Percentiles rank a stretch among this genome's conserved stretches.
phyloP scores from a whole-genome alignment of 2,888 invertebrate species.

The Trisateles emortualis region DNA sequence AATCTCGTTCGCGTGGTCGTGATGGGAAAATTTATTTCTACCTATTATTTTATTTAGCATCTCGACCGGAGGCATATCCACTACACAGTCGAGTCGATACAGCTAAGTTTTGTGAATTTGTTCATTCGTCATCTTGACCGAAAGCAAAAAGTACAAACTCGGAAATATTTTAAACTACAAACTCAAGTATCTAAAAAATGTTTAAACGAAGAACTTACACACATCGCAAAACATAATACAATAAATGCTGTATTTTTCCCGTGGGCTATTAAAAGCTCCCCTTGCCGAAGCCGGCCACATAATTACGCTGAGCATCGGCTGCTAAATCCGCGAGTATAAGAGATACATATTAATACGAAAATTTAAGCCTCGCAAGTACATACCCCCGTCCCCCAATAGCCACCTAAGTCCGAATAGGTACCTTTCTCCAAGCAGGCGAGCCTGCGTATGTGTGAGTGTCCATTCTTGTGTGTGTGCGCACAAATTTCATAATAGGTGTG shows the following conservation, averaged over 20 bases:
- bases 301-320: slow-evolving; percentile 71
- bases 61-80: no score
- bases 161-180: not conserved
- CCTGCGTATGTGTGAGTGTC: slow-evolving; percentile 56
- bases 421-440: slow-evolving; percentile 45
- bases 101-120: no score
- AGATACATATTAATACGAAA: slow-evolving; percentile 85
- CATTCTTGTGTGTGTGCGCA: slow-evolving; percentile 65
- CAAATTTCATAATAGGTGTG: slow-evolving; percentile 84
- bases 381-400: slow-evolving; percentile 68
- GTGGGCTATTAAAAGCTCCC: slow-evolving; percentile 55
- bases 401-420: slow-evolving; percentile 76
- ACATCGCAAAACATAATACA: slow-evolving; percentile 14
- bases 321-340: slow-evolving; percentile 77
- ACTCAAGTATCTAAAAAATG: slow-evolving; percentile 9
- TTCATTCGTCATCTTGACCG: no score
- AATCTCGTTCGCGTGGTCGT: no score
- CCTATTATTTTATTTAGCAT: no score
- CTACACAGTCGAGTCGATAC: no score
- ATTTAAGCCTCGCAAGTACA: slow-evolving; percentile 83
- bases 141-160: not conserved
- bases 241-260: slow-evolving; percentile 45
- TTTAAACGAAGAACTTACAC: slow-evolving; percentile 2
- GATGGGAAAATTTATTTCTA: no score
- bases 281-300: slow-evolving; percentile 54